Base-by-base conservation (phyloP, 1,140 invertebrate genomes). In the Fragariocoptes setiger region DNA sequence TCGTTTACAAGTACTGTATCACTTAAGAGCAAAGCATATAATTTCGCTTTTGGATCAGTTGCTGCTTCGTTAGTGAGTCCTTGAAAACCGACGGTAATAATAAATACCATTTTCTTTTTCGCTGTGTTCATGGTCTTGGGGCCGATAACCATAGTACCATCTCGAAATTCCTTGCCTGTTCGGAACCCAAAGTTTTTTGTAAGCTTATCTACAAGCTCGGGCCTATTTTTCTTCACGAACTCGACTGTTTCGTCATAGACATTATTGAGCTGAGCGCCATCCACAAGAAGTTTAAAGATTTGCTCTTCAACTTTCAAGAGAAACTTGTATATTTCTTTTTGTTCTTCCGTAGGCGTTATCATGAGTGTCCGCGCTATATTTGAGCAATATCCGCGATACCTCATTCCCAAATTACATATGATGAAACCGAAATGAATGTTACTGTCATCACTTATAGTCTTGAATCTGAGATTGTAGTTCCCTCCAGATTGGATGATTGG, bases 401-500 rank as follows among this genome's bases (percentile, higher is more conserved):
- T 64, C 14, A 74, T 73, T 18, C 92, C 92, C 45, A 99, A 59
- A 17, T 77, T 79, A 60, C 85, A 90, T 35, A 90, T 74, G 46
- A 99, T 95, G 0, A 82, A 71, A 35, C 86, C 90, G 62, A 94
- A 97, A 56, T 95, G 80, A 38, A 97, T 57, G 47, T 67, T 66
- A 53, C 86, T 88, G 54, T 95, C 86, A 54, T 94, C 80, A 51
- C 82, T 86, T 21, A 51, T 60, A 36, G 75, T 78, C 55, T 79
- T 90, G 55, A 97, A 97, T 60, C 97, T 99, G 1, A 99, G 64
- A 53, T 71, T 82, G 61, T 94, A 97, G 53, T 83, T 76, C 4
- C 85, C 86, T 20, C 90, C 90, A 47, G 85, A 94, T 56, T 97
- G 90, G 53, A 99, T 85, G 43, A 99, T 97, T 0, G 88, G 75